These are phyloP conservation scores for Penaeus vannamei DNA, from an alignment of 1,140 invertebrate genomes.

Conservation along the genomic window DNA sequence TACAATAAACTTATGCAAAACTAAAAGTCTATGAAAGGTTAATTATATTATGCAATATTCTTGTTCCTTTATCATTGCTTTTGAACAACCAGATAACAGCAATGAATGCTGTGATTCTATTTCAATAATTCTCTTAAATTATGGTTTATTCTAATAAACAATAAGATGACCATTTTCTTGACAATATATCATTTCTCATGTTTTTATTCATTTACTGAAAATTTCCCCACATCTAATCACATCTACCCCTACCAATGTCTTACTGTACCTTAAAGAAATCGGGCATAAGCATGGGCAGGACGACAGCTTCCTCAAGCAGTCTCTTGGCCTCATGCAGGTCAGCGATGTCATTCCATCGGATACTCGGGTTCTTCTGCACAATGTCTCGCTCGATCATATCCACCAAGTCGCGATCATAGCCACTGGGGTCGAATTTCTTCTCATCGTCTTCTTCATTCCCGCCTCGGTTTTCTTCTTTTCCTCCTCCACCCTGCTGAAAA, in stretches of 20 bases:
- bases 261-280: slow-evolving; percentile 92
- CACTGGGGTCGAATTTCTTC: slow-evolving; percentile 90
- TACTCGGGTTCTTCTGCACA: slow-evolving; percentile 97
- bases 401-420: slow-evolving; percentile 93
- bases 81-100: too few relatives aligned
- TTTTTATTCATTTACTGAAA: too few relatives aligned
- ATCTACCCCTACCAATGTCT: slow-evolving; percentile 39
- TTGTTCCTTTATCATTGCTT: too few relatives aligned
- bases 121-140: too few relatives aligned
- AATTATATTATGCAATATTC: too few relatives aligned
- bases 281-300: slow-evolving; percentile 98
- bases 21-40: too few relatives aligned
- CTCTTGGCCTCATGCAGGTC: slow-evolving; percentile 96
- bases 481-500: slow-evolving; percentile 71
- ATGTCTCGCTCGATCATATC: slow-evolving; percentile 98
- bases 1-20: too few relatives aligned
- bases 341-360: slow-evolving; percentile 97
- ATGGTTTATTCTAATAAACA: too few relatives aligned
- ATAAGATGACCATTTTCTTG: too few relatives aligned
- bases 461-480: slow-evolving; percentile 70
- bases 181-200: too few relatives aligned
- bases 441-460: slow-evolving; percentile 77
- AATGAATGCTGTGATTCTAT: too few relatives aligned
- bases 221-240: background rate
- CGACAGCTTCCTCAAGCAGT: slow-evolving; percentile 96